Evolutionary conservation across 1,140 invertebrate species (phyloP).

Genomic region (Caerostris extrusa): DNA sequence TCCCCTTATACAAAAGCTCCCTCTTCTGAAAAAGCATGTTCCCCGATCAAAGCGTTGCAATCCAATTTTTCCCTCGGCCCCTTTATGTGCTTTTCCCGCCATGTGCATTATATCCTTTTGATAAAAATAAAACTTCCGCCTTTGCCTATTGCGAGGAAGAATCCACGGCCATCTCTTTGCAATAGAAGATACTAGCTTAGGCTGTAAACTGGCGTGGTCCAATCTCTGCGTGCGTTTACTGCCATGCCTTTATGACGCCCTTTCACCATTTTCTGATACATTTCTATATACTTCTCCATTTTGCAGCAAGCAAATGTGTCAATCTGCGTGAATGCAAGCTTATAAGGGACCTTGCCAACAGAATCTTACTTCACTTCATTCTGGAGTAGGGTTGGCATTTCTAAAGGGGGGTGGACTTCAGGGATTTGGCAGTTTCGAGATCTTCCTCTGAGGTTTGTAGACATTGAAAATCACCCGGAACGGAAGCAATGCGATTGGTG

Average conservation of each 20-base stretch:
- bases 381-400: background rate
- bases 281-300: background rate
- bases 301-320: background rate
- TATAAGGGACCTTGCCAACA: background rate
- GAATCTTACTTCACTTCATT: constrained; percentile 6
- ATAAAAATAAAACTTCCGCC: constrained; percentile 8
- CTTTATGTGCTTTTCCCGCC: background rate
- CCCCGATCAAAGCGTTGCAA: background rate
- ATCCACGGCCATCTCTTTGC: background rate
- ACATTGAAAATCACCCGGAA: background rate
- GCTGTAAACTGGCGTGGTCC: background rate
- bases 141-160: background rate
- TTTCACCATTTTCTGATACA: constrained; percentile 22
- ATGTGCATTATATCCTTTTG: background rate
- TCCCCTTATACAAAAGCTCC: background rate
- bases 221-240: background rate
- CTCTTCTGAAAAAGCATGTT: background rate
- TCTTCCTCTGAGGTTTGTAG: background rate
- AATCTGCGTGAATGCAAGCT: background rate
- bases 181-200: background rate
- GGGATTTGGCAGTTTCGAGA: background rate
- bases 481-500: background rate
- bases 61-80: background rate
- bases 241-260: background rate
- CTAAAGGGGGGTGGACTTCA: background rate